Conservation (phyloP, 2,888 invertebrate genomes). For the Acronicta alni region DNA sequence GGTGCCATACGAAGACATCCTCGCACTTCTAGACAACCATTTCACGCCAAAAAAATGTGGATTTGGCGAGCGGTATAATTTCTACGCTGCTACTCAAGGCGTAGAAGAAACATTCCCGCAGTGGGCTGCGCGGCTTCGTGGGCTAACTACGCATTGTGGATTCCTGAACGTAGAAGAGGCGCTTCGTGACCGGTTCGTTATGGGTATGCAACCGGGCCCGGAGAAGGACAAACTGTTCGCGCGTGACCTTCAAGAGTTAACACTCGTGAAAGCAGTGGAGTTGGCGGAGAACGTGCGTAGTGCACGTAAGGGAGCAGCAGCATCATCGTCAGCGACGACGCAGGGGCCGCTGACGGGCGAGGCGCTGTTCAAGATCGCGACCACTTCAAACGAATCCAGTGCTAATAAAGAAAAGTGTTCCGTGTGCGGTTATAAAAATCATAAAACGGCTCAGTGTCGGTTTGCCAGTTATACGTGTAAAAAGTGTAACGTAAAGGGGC, state of each 20-base stretch:
- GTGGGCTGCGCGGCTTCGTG: conserved; percentile 53
- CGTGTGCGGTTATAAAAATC: no score
- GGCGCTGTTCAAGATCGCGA: no score
- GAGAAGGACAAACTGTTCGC: conserved; percentile 55
- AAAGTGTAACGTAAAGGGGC: no score
- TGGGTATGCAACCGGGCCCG: conserved; percentile 49
- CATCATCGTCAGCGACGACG: neutral
- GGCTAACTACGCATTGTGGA: conserved; percentile 42
- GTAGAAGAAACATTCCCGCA: conserved; percentile 46
- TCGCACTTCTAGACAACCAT: conserved; percentile 49
- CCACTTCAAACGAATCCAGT: no score
- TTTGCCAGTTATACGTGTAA: no score
- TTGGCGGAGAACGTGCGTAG: conserved; percentile 50
- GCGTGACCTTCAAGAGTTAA: conserved; percentile 40
- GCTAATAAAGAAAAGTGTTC: no score
- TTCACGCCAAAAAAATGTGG: conserved; percentile 54
- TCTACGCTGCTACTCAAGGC: conserved; percentile 52
- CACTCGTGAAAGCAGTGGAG: conserved; percentile 50
- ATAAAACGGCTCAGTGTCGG: no score
- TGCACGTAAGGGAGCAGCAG: conserved; percentile 36
- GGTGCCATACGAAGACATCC: conserved; percentile 38
- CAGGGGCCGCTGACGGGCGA: no score
- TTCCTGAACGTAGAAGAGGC: conserved; percentile 49
- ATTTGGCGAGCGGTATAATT: conserved; percentile 55
- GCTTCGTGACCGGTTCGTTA: conserved; percentile 48